Evolutionary conservation across 2,888 invertebrate genomes (phyloP).

Genomic region (Palloptera scutellata): DNA sequence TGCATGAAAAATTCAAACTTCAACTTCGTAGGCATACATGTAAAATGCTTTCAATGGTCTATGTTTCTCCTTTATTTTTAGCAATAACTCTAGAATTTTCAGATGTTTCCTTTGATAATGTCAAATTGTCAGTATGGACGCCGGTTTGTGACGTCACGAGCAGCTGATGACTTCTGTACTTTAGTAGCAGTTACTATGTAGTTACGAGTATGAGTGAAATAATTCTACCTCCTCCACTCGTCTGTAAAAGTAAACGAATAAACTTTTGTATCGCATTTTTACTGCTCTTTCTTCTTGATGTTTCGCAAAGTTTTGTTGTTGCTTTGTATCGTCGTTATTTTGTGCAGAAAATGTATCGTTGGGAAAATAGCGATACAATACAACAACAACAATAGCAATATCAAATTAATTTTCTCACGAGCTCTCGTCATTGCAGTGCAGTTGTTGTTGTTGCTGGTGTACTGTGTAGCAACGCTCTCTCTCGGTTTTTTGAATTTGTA

Average conservation of each 20-base stretch:
- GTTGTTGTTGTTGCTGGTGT: background rate
- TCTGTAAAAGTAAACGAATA: too few relatives aligned
- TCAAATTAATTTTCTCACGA: constrained; percentile 43
- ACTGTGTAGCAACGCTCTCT: constrained; percentile 21
- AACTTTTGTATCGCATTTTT: too few relatives aligned
- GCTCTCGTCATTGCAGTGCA: too few relatives aligned
- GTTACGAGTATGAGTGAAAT: too few relatives aligned
- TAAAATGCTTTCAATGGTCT: too few relatives aligned
- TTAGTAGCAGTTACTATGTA: too few relatives aligned
- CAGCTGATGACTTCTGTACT: background rate
- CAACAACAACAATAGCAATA: constrained; percentile 42
- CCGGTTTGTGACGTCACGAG: constrained; percentile 47
- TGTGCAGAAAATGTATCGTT: constrained; percentile 12
- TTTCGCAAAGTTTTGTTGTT: background rate
- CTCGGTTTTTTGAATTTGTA: constrained; percentile 23
- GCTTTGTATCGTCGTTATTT: constrained; percentile 30
- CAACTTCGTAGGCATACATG: too few relatives aligned
- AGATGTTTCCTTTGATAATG: constrained; percentile 37
- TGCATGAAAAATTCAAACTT: too few relatives aligned
- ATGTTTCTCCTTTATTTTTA: too few relatives aligned
- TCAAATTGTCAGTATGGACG: constrained; percentile 56
- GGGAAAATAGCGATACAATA: constrained; percentile 55
- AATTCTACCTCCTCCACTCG: too few relatives aligned
- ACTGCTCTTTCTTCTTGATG: too few relatives aligned
- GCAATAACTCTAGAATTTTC: background rate